Evolutionary conservation across 2,113 vertebrate species (phyloP).

Genomic region (Anoura caudifer): DNA sequence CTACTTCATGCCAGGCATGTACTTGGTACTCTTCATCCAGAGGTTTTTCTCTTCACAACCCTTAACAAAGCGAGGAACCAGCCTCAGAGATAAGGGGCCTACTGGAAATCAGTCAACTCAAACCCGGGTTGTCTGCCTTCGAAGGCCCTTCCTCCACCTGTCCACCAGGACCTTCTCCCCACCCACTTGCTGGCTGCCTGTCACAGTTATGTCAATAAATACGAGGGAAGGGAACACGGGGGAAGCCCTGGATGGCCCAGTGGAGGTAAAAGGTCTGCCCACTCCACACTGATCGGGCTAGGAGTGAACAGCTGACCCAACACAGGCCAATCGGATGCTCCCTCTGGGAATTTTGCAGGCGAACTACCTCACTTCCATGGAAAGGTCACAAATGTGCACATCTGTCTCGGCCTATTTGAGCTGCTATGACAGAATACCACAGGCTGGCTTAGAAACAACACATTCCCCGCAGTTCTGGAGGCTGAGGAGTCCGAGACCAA

Average conservation of each 20-base stretch:
- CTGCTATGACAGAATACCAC: background rate
- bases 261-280: accelerated
- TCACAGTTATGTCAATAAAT: background rate
- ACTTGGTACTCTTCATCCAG: background rate
- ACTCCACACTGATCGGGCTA: background rate
- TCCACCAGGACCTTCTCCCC: background rate
- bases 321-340: background rate
- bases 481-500: background rate
- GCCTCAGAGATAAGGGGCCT: background rate
- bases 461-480: background rate
- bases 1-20: background rate
- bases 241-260: background rate
- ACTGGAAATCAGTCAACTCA: background rate
- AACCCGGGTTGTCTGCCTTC: background rate
- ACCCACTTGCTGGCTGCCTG: background rate
- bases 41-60: background rate
- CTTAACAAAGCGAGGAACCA: background rate
- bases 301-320: background rate
- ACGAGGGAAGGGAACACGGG: background rate
- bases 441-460: background rate
- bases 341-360: background rate
- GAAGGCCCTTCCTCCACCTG: background rate
- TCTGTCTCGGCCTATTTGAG: background rate
- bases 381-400: background rate
- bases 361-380: background rate